phyloP scores from a whole-genome alignment of 2,113 vertebrate genomes.

The Calyptomena viridis region DNA sequence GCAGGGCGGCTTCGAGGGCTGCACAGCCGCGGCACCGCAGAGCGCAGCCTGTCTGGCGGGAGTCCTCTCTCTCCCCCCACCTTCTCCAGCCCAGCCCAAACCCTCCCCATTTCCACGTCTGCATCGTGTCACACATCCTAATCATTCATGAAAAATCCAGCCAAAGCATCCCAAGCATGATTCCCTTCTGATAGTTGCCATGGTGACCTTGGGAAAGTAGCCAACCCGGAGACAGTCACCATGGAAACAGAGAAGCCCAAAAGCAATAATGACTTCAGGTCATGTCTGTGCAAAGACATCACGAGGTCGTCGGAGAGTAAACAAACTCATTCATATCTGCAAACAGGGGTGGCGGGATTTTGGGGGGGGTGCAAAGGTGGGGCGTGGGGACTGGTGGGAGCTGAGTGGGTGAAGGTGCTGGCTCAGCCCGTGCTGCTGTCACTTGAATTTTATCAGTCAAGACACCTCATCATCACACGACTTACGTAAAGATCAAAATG shows the following conservation, averaged over 20 bases:
- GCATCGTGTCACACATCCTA: constrained; percentile 79
- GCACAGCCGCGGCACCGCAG: constrained; percentile 4
- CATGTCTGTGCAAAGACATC: constrained; percentile 65
- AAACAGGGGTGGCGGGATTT: not conserved
- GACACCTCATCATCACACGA: constrained; percentile 4
- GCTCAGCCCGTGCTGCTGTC: not conserved
- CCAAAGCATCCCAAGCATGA: constrained; percentile 80
- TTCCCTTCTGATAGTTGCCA: constrained; percentile 82
- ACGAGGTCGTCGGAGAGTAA: constrained; percentile 59
- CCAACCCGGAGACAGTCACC: constrained; percentile 76
- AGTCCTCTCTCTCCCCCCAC: not conserved
- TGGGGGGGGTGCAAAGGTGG: not conserved
- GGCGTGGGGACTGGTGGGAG: not conserved
- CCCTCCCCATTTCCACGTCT: constrained; percentile 68
- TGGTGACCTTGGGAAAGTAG: constrained; percentile 81
- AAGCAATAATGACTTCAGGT: constrained; percentile 74
- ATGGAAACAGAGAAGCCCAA: constrained; percentile 82
- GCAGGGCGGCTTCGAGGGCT: not conserved
- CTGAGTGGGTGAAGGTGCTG: not conserved
- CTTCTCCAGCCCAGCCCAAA: constrained; percentile 16
- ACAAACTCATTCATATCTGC: constrained; percentile 61
- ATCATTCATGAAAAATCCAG: constrained; percentile 82
- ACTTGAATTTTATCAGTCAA: not conserved
- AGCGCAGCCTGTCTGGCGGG: constrained; percentile 40
- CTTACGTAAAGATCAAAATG: constrained; percentile 17